A percentile compares a stretch with the other conserved stretches of the same genome.
Evolutionary conservation across 2,113 vertebrate species (phyloP).

Genomic region (Micronycteris hirsuta): DNA sequence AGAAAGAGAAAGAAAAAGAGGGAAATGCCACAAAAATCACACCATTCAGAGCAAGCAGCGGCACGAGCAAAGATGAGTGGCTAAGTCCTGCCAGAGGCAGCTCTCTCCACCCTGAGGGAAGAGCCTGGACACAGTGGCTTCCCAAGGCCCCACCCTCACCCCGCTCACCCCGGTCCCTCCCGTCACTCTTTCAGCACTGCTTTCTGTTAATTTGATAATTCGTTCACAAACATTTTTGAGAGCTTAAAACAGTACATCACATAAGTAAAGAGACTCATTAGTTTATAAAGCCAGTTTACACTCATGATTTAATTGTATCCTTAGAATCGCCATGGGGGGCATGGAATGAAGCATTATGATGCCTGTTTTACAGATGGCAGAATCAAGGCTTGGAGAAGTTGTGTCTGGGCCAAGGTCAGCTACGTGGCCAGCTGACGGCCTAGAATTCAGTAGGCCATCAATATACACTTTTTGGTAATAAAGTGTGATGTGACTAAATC

Average conservation of each 20-base stretch:
- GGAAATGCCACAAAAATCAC: slow-evolving; percentile 71
- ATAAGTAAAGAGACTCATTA: not conserved
- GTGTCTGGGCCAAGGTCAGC: not conserved
- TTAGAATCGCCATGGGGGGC: not conserved
- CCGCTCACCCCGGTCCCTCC: not conserved
- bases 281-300: not conserved
- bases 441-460: not conserved
- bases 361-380: not conserved
- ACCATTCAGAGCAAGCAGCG: slow-evolving; percentile 50
- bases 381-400: not conserved
- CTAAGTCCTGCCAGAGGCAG: not conserved
- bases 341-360: not conserved
- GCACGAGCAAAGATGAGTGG: slow-evolving; percentile 40
- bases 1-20: slow-evolving; percentile 73
- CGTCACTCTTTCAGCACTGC: not conserved
- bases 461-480: not conserved
- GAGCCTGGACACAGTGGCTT: fast-evolving
- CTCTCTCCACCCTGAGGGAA: not conserved
- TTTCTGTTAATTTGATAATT: not conserved
- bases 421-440: not conserved
- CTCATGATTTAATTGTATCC: not conserved
- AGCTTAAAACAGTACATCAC: not conserved
- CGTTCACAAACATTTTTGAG: not conserved
- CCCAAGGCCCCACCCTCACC: not conserved
- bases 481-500: not conserved